Evolutionary conservation across 2,888 invertebrate species (phyloP).

Genomic region (Drosophila testacea): DNA sequence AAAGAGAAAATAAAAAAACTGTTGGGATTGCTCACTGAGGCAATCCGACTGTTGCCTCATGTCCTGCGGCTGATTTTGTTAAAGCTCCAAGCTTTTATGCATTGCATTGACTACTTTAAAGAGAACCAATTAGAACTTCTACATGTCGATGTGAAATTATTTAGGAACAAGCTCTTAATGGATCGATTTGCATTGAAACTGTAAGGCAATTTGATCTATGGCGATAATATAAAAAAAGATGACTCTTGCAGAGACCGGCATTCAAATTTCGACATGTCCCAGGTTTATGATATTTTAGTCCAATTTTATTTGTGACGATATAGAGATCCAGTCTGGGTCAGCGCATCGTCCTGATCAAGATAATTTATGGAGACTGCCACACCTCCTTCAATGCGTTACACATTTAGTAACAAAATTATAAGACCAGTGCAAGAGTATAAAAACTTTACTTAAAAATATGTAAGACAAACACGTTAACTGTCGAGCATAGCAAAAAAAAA

Average conservation of each 20-base stretch:
- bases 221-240: too few species aligned
- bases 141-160: conserved; percentile 2
- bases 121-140: neutral
- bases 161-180: neutral
- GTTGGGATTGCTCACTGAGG: conserved; percentile 32
- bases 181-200: neutral
- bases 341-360: too few species aligned
- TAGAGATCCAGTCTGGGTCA: too few species aligned
- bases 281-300: too few species aligned
- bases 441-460: neutral
- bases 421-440: neutral
- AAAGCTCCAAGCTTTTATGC: conserved; percentile 6
- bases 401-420: neutral
- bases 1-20: conserved; percentile 25
- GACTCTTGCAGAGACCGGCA: too few species aligned
- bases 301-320: too few species aligned
- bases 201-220: too few species aligned
- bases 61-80: conserved; percentile 41
- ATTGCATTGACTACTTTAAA: conserved; percentile 15
- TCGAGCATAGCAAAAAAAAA: conserved; percentile 10
- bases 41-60: conserved; percentile 41
- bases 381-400: too few species aligned
- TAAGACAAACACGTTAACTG: conserved; percentile 28
- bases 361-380: too few species aligned
- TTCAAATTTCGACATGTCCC: too few species aligned